Evolutionary conservation across 2,113 vertebrate species (phyloP).

Genomic region (Nerophis lumbriciformis): DNA sequence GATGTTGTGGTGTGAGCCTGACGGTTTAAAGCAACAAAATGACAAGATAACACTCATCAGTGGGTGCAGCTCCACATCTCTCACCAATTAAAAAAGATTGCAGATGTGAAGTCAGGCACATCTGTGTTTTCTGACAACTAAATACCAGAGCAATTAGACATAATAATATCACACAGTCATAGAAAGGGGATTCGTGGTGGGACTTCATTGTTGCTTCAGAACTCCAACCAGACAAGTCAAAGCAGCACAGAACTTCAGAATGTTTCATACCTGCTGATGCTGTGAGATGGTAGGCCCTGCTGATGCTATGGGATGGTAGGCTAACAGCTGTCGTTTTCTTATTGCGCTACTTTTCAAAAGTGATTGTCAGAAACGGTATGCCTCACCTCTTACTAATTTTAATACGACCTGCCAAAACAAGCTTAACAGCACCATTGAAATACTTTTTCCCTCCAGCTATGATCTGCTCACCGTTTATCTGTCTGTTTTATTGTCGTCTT

Average conservation of each 20-base stretch:
- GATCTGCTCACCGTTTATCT: not conserved
- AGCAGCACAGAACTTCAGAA: slow-evolving; percentile 26
- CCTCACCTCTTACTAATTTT: not conserved
- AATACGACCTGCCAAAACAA: not conserved
- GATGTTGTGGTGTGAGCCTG: not conserved
- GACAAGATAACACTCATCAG: slow-evolving; percentile 3
- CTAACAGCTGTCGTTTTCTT: slow-evolving; percentile 38
- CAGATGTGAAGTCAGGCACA: slow-evolving; percentile 10
- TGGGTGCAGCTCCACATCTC: slow-evolving; percentile 1
- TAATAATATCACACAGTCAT: not conserved
- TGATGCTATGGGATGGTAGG: too few species aligned
- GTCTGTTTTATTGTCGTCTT: slow-evolving; percentile 10
- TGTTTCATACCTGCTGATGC: slow-evolving; percentile 27
- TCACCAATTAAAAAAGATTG: not conserved
- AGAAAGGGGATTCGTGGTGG: slow-evolving; percentile 4
- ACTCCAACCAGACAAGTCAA: slow-evolving; percentile 37
- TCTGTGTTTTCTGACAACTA: slow-evolving; percentile 5
- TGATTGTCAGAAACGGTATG: slow-evolving; percentile 24
- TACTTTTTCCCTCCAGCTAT: not conserved
- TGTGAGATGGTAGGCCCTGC: slow-evolving; percentile 27
- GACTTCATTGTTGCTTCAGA: slow-evolving; percentile 32
- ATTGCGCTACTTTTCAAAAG: slow-evolving; percentile 33
- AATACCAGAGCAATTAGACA: slow-evolving; percentile 9
- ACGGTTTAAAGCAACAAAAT: not conserved
- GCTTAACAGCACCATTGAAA: not conserved